phyloP scores from a whole-genome alignment of 2,113 vertebrate species.

The Aleadryas rufinucha region DNA sequence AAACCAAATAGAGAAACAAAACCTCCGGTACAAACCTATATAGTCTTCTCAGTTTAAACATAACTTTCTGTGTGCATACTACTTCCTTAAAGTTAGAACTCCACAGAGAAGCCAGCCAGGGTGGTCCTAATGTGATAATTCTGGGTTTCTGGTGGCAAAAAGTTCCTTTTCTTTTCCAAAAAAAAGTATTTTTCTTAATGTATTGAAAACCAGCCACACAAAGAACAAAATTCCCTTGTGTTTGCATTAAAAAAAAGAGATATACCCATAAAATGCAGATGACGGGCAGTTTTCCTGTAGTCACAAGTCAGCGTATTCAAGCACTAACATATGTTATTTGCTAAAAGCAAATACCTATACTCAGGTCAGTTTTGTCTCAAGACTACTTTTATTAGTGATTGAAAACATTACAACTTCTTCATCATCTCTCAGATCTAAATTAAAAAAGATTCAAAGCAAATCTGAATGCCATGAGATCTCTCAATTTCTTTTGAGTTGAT shows the following conservation, averaged over 20 bases:
- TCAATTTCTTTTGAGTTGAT: not conserved
- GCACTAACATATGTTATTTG: not conserved
- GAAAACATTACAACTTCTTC: not conserved
- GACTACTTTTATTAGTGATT: not conserved
- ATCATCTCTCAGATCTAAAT: not conserved
- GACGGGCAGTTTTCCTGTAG: not conserved
- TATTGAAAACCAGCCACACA: not conserved
- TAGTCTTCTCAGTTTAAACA: not conserved
- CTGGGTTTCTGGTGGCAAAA: constrained; percentile 27
- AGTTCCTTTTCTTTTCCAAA: not conserved
- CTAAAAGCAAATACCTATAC: not conserved
- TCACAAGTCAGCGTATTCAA: not conserved
- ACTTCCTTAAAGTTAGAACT: not conserved
- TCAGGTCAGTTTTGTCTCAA: not conserved
- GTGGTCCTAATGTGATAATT: constrained; percentile 46
- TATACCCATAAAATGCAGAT: not conserved
- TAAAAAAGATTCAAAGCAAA: not conserved
- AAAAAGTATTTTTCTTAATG: not conserved
- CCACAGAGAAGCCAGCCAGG: not conserved
- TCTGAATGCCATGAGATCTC: not conserved
- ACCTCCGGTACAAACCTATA: not conserved
- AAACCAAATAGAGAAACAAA: not conserved
- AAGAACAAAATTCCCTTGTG: not conserved
- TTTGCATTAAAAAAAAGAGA: not conserved
- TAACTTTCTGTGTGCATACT: not conserved